These are phyloP conservation scores for Halcyon smyrnensis DNA, from an alignment of 2,797 vertebrate species.

Conservation along the genomic window DNA sequence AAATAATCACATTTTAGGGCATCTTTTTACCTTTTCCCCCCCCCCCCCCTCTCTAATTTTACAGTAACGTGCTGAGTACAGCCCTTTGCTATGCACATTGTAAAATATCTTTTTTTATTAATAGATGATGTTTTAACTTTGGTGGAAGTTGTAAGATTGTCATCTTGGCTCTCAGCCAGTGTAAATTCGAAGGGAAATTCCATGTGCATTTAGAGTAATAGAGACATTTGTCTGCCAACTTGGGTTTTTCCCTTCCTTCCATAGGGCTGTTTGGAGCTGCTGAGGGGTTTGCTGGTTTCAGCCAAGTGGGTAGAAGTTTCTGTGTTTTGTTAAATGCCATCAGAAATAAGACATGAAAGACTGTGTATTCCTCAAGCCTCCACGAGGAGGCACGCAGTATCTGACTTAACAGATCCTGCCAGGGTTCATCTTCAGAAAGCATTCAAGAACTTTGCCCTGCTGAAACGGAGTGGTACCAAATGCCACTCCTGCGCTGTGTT, in stretches of 20 bases:
- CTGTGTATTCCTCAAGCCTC: neutral
- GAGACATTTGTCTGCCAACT: neutral
- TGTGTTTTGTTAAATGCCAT: neutral
- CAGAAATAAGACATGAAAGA: neutral
- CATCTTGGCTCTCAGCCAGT: neutral
- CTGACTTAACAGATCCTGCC: neutral
- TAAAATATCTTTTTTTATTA: neutral
- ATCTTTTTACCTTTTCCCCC: neutral
- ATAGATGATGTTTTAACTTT: neutral
- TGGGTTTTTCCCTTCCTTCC: constrained; percentile 15
- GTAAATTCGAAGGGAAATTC: constrained; percentile 43
- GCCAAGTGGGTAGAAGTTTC: neutral
- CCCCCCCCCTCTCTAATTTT: neutral
- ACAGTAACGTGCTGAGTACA: neutral
- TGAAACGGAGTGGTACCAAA: neutral
- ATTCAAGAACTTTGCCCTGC: neutral
- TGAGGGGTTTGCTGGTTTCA: neutral
- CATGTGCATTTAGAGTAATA: neutral
- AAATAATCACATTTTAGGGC: neutral
- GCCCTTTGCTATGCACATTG: neutral
- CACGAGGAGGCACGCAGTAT: neutral
- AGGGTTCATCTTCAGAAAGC: neutral
- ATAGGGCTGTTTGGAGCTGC: neutral
- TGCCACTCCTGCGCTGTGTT: too few relatives aligned
- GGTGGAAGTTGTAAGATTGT: neutral